Evolutionary conservation across 2,797 vertebrate genomes (phyloP), one percentile per base, ranked within the genome.

Genomic region (Sylvilagus floridanus): DNA sequence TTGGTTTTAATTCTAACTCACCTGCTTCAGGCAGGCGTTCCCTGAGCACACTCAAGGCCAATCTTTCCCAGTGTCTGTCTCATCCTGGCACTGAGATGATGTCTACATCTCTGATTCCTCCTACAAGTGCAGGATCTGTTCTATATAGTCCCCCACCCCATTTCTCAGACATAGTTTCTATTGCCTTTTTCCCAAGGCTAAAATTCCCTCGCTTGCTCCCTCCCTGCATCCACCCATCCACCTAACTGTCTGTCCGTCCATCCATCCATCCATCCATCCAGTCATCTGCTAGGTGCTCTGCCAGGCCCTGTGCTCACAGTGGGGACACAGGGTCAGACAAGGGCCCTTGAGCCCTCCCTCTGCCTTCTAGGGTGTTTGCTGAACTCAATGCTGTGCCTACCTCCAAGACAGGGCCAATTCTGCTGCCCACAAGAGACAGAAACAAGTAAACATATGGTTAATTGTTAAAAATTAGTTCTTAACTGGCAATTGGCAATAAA

Each of bases 1-100:
- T 68, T 94, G 66, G 50, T 52, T 93, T 92, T 81, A 93, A 92
- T 85, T 94, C 57, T 86, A 30, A 26, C 54, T 89, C 66, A 83
- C 4, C 0, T 82, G 22, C 72, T 75, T n/a, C n/a, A 65, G 72
- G 79, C 37, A 95, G 75, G 85, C 68, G 57, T 91, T 68, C 86
- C 54, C 54, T 73, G 26, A 75, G 50, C 30, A 72, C 2, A 73
- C 5, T 62, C 68, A 68, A 60, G 42, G 19, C n/a, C 79, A 21
- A 35, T 10, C 14, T 82, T 77, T 72, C 63, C 63, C 54, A 69
- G 37, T 65, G 13, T 72, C 52, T 78, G 94, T 93, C 79, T 95
- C 88, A 82, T 42, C 22, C 32, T 60, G 71, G 50, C 30, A 12
- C 47, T 47, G 24, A 66, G 76, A 77, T 50, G n/a, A 54, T 85